Conservation (phyloP, 2,113 vertebrate genomes). For the Smithornis capensis region DNA sequence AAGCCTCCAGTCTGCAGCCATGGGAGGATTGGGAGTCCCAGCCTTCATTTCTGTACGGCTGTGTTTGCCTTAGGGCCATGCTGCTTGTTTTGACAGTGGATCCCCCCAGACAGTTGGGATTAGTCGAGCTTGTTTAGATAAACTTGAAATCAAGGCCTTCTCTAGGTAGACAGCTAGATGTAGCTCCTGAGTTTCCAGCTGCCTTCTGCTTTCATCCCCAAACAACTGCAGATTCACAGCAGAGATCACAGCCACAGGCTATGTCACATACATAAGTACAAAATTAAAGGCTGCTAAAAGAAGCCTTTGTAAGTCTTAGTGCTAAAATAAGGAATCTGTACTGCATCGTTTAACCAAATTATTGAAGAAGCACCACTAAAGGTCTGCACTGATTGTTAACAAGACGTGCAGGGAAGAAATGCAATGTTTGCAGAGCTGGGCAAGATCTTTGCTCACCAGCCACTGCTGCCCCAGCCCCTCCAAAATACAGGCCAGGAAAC, state of each 20-base stretch:
- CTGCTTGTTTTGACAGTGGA: conserved; percentile 99
- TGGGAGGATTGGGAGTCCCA: conserved; percentile 84
- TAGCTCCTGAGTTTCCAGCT: conserved; percentile 93
- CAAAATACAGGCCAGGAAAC: not conserved
- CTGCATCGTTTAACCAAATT: conserved; percentile 77
- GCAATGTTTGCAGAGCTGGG: conserved; percentile 29
- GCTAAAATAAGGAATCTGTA: conserved; percentile 84
- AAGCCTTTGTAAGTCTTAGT: conserved; percentile 82
- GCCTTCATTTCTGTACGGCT: conserved; percentile 89
- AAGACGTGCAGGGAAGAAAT: conserved; percentile 57
- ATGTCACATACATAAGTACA: conserved; percentile 81
- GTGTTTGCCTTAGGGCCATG: conserved; percentile 98
- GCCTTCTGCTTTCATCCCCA: conserved; percentile 93
- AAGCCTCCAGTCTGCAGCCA: conserved; percentile 81
- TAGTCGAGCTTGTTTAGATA: conserved; percentile 99
- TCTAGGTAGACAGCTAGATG: conserved; percentile 94
- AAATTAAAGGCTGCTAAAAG: conserved; percentile 86
- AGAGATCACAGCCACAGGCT: conserved; percentile 90
- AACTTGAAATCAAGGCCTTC: conserved; percentile 93
- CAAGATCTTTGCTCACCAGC: conserved; percentile 27
- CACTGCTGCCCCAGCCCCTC: not conserved
- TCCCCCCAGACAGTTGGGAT: conserved; percentile 99
- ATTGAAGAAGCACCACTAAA: conserved; percentile 68
- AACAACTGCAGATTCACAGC: conserved; percentile 88
- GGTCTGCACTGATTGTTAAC: conserved; percentile 67